Evolutionary conservation across 2,888 invertebrate genomes (phyloP).

Genomic region (Catocala nupta): DNA sequence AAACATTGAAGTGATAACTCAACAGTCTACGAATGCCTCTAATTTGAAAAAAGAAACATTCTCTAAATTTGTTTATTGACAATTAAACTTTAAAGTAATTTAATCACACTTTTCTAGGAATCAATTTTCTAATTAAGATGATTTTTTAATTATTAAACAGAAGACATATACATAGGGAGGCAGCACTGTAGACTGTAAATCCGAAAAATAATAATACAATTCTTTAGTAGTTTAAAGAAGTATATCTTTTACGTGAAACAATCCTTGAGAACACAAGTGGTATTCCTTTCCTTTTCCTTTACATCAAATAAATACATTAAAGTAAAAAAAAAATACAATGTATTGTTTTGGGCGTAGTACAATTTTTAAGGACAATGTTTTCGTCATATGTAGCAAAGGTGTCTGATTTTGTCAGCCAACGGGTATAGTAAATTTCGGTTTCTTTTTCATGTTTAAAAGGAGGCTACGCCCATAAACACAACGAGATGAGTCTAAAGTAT

Average conservation of each 20-base stretch:
- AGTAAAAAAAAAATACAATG: no score
- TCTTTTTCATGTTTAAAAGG: neutral
- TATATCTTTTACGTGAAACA: slow-evolving; percentile 49
- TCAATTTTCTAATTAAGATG: slow-evolving; percentile 7
- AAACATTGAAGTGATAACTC: slow-evolving; percentile 37
- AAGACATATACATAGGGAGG: slow-evolving; percentile 19
- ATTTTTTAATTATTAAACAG: slow-evolving; percentile 16
- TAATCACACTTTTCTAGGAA: slow-evolving; percentile 21
- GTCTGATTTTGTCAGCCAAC: no score
- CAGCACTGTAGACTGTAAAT: slow-evolving; percentile 38
- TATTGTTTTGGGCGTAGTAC: slow-evolving; percentile 14
- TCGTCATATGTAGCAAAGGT: no score
- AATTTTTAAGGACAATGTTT: neutral
- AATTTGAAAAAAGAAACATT: slow-evolving; percentile 24
- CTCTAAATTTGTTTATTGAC: slow-evolving; percentile 20
- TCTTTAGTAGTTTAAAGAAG: slow-evolving; percentile 39
- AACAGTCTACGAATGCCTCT: slow-evolving; percentile 41
- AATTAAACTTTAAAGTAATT: slow-evolving; percentile 24
- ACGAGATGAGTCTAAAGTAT: slow-evolving; percentile 37
- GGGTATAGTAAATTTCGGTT: neutral
- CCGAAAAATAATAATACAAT: slow-evolving; percentile 22
- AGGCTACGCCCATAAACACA: slow-evolving; percentile 14
- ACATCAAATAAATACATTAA: slow-evolving; percentile 42
- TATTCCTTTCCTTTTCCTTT: slow-evolving; percentile 44
- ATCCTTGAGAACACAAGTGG: slow-evolving; percentile 50